A percentile compares a stretch with the other conserved stretches of the same genome.
phyloP scores from a whole-genome alignment of 2,797 vertebrate genomes.

The Hyperoplus lanceolatus region DNA sequence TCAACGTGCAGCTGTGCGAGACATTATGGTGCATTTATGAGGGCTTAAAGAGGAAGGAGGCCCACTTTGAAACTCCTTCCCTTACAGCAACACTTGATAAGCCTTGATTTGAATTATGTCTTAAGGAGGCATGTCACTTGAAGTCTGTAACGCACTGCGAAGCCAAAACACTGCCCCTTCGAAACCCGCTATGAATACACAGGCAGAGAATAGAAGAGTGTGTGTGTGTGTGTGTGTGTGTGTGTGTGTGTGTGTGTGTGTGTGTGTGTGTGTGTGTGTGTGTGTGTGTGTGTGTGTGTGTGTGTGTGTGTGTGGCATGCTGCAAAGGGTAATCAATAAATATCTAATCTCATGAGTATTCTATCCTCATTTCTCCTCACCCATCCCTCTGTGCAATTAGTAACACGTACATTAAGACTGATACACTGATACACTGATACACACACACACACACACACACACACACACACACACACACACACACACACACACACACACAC shows the following conservation, averaged over 20 bases:
- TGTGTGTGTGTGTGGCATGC: slow-evolving; percentile 36
- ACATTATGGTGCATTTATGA: slow-evolving; percentile 35
- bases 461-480: slow-evolving; percentile 43
- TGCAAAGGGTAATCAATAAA: slow-evolving; percentile 78
- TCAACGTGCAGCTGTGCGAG: slow-evolving; percentile 37
- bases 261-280: slow-evolving; percentile 35
- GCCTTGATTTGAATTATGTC: slow-evolving; percentile 40
- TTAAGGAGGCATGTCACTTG: slow-evolving; percentile 45
- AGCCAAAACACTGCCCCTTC: slow-evolving; percentile 56
- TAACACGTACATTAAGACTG: slow-evolving; percentile 21
- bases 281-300: slow-evolving; percentile 37
- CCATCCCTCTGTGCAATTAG: slow-evolving; percentile 43
- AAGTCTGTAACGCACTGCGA: slow-evolving; percentile 52
- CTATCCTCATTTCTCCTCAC: slow-evolving; percentile 67
- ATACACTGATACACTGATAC: slow-evolving; percentile 1
- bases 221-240: slow-evolving; percentile 37
- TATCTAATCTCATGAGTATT: slow-evolving; percentile 77
- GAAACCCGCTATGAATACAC: slow-evolving; percentile 79
- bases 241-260: not conserved
- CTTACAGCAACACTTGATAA: slow-evolving; percentile 42
- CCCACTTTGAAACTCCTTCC: slow-evolving; percentile 21
- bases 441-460: slow-evolving; percentile 27
- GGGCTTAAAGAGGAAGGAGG: slow-evolving; percentile 29
- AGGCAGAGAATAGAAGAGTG: slow-evolving; percentile 48
- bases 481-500: slow-evolving; percentile 33